A percentile compares a stretch with the other conserved stretches of the same genome.
phyloP scores from a whole-genome alignment of 2,797 vertebrate species.

The Perdix hodgsoniae region DNA sequence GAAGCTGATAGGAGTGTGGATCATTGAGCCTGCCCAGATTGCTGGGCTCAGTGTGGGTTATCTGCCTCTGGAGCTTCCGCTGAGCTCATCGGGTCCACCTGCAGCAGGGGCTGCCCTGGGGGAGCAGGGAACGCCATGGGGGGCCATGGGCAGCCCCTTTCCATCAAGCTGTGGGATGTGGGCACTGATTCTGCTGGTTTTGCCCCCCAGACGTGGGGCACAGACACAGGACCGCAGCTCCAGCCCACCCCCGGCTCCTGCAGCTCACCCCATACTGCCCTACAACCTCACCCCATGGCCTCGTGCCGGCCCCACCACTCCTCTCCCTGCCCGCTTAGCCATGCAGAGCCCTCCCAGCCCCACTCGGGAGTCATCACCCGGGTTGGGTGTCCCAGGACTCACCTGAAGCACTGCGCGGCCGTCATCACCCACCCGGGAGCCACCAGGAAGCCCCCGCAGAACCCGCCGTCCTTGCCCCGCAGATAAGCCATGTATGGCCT shows the following conservation, averaged over 20 bases:
- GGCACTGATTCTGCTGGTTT: not conserved
- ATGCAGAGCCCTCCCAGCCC: not conserved
- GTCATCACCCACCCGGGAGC: constrained; percentile 64
- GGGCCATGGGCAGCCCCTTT: not conserved
- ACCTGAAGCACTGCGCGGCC: constrained; percentile 23
- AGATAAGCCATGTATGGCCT: not conserved
- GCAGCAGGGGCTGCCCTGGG: not conserved
- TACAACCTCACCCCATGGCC: not conserved
- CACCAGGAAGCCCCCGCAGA: constrained; percentile 50
- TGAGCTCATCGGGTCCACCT: not conserved
- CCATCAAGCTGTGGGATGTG: not conserved
- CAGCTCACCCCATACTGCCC: no score
- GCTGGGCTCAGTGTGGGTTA: not conserved
- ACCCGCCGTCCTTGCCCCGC: not conserved
- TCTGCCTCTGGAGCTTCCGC: not conserved
- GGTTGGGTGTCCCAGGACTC: rapidly evolving
- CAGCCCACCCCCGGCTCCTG: no score
- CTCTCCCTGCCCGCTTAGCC: not conserved
- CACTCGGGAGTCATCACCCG: rapidly evolving
- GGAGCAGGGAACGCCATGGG: not conserved
- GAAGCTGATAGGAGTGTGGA: not conserved
- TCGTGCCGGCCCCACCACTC: not conserved
- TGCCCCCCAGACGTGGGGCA: no score
- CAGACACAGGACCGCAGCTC: no score
- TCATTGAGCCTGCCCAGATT: not conserved